phyloP scores from a whole-genome alignment of 1,140 invertebrate species.

The Argopecten irradians region DNA sequence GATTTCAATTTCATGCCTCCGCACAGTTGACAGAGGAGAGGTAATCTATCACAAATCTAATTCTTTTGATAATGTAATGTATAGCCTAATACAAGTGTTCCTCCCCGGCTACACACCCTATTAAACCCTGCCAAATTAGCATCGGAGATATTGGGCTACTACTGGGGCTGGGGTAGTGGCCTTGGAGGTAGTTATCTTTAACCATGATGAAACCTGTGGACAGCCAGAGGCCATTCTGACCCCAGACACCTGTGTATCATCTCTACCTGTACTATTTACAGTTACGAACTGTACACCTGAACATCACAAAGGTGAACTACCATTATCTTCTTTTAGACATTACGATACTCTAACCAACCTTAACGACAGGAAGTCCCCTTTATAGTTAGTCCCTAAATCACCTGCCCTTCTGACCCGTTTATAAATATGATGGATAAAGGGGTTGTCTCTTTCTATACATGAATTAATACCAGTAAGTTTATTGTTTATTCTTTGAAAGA shows the following conservation, averaged over 20 bases:
- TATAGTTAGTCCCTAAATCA: no score
- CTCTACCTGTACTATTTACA: neutral
- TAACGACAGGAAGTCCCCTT: no score
- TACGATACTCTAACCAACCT: neutral
- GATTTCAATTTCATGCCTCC: neutral
- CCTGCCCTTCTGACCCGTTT: no score
- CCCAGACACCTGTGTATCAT: neutral
- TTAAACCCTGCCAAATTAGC: neutral
- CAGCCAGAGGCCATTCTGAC: neutral
- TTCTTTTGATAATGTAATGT: neutral
- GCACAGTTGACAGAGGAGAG: neutral
- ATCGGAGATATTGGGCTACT: neutral
- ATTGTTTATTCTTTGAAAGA: no score
- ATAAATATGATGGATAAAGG: no score
- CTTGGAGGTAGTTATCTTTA: neutral
- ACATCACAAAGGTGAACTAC: neutral
- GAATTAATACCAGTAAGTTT: no score
- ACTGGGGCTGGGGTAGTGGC: neutral
- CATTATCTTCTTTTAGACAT: neutral
- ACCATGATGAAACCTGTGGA: neutral
- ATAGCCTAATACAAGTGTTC: neutral
- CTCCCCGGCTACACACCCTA: neutral
- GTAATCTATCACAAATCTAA: neutral
- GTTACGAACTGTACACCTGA: neutral
- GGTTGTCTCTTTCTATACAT: no score